Conservation (phyloP, 2,888 invertebrate species). For the Coelogynopora nodosa region DNA sequence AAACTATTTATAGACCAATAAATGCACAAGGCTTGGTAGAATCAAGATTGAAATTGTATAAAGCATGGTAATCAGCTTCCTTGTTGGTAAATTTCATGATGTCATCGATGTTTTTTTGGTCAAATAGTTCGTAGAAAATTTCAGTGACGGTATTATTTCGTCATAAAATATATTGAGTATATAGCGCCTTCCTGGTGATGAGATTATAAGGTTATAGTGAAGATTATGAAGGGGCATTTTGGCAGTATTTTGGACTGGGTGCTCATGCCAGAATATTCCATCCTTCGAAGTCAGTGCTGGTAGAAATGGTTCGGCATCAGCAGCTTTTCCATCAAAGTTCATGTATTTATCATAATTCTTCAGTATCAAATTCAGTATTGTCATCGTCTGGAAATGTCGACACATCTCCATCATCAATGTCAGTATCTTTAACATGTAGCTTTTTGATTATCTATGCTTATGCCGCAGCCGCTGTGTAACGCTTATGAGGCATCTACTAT, state of each 20-base stretch:
- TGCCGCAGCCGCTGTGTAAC: background rate
- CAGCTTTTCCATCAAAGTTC: background rate
- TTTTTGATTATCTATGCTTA: background rate
- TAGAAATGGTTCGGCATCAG: background rate
- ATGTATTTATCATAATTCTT: background rate
- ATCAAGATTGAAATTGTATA: background rate
- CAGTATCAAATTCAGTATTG: background rate
- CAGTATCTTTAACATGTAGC: background rate
- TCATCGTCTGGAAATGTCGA: background rate
- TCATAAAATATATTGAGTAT: background rate
- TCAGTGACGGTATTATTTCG: background rate
- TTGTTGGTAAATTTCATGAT: background rate
- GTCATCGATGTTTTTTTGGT: background rate
- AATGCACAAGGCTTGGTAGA: background rate
- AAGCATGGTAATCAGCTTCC: background rate
- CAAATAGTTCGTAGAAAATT: background rate
- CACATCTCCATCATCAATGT: background rate
- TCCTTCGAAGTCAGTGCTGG: background rate
- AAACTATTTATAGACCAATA: background rate
- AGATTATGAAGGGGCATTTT: background rate
- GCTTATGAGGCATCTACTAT: background rate
- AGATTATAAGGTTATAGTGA: too few relatives aligned
- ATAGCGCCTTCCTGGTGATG: background rate
- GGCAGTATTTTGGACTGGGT: background rate
- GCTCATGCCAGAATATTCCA: background rate